These are phyloP conservation scores for Pluvianellus socialis DNA, from an alignment of 2,113 vertebrate species.

Conservation along the genomic window DNA sequence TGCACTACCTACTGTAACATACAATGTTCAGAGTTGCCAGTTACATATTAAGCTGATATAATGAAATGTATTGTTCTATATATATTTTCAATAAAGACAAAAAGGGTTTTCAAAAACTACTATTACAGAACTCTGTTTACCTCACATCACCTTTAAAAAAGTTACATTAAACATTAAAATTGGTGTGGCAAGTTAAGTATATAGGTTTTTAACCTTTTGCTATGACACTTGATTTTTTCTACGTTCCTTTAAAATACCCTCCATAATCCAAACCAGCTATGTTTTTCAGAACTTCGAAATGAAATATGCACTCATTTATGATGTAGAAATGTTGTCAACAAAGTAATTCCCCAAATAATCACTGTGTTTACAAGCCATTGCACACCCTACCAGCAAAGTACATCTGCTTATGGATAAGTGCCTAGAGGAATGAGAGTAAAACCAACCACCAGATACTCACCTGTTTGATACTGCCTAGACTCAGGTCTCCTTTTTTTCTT, in stretches of 20 bases:
- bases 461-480: constrained; percentile 96
- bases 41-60: neutral
- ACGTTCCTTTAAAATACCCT: neutral
- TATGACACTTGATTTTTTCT: neutral
- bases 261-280: neutral
- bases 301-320: neutral
- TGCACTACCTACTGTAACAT: neutral
- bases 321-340: neutral
- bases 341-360: neutral
- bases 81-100: neutral
- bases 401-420: neutral
- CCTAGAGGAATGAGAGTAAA: fast-evolving
- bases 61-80: neutral
- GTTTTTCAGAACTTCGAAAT: neutral
- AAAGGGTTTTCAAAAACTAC: neutral
- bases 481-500: constrained; percentile 91
- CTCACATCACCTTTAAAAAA: neutral
- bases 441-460: constrained; percentile 67
- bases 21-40: neutral
- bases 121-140: neutral
- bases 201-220: neutral
- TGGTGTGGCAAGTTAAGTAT: neutral
- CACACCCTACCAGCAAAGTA: neutral
- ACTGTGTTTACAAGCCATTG: neutral
- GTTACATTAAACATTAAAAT: neutral